Evolutionary conservation across 1,140 invertebrate genomes (phyloP), one percentile per base, ranked within the genome.

Genomic region (Delia radicum): DNA sequence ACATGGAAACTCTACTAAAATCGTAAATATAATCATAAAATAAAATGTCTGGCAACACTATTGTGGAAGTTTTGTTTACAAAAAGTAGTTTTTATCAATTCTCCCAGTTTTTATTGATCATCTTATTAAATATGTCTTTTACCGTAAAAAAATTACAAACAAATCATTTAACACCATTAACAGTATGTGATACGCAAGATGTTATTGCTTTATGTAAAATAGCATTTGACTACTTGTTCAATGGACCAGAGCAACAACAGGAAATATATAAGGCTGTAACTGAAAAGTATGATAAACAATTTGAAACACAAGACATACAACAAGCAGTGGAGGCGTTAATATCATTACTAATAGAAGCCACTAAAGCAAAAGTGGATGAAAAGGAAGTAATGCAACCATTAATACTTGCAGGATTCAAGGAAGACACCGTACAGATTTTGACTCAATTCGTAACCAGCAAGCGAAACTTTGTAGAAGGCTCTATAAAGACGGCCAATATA

Each of bases 401-500:
- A 10, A 75, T 76, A 0, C 71, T 80, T 27, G 80, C 81, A 21
- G 79, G 82, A 12, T 77, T 82, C 28, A 74, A 80, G 2, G 75
- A 74, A 5, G 77, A 77, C 2, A 80, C 80, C 5, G 33, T 81
- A 2, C 81, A 83, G 6, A 79, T 85, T 2, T 78, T 85, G 0
- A 78, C 79, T 26, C 83, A 85, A 75, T 85, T 85, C 62, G 81
- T 85, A 2, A 80, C 75, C 7, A 85, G 82, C 63, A 85, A 85
- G 65, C 76, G 80, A 1, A 77, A 76, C 61, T 85, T 85, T 73
- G 77, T 85, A n/a, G 83, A 85, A 26, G 80, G 83, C 2, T 85
- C 83, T 2, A 85, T 85, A 3, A 85, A 85, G 69, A 81, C 82
- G 12, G 83, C 83, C 15, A 85, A 85, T 67, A 82, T 85, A 37